These are phyloP conservation scores for Antigone vipio DNA, from an alignment of 2,113 vertebrate species.

Conservation along the genomic window DNA sequence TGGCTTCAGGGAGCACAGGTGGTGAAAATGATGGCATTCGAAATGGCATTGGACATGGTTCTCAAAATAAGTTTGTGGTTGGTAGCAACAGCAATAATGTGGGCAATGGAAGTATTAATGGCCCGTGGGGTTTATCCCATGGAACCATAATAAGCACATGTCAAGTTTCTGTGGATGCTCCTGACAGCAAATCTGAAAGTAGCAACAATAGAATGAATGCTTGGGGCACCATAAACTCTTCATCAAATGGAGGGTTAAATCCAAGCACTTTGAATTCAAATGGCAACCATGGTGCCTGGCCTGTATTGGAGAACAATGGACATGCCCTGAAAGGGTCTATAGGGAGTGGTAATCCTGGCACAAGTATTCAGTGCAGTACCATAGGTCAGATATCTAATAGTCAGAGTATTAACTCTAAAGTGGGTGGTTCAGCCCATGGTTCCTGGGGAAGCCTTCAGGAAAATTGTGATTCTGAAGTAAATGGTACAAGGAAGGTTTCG, in stretches of 20 bases:
- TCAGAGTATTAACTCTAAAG: slow-evolving; percentile 88
- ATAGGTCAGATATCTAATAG: slow-evolving; percentile 81
- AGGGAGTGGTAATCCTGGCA: slow-evolving; percentile 79
- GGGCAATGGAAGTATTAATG: slow-evolving; percentile 83
- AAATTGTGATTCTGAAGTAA: slow-evolving; percentile 84
- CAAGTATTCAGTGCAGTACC: slow-evolving; percentile 83
- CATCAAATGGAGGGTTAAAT: slow-evolving; percentile 90
- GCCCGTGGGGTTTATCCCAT: slow-evolving; percentile 81
- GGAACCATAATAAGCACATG: slow-evolving; percentile 86
- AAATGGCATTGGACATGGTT: slow-evolving; percentile 83
- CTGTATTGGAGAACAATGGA: slow-evolving; percentile 84
- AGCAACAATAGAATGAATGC: slow-evolving; percentile 82
- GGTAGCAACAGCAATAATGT: slow-evolving; percentile 91
- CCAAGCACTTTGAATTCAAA: slow-evolving; percentile 95
- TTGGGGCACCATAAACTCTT: slow-evolving; percentile 86
- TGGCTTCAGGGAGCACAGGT: slow-evolving; percentile 81
- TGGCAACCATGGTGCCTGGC: slow-evolving; percentile 96
- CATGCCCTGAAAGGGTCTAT: slow-evolving; percentile 87
- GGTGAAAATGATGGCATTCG: slow-evolving; percentile 82
- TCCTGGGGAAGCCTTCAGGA: slow-evolving; percentile 88
- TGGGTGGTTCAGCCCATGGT: slow-evolving; percentile 81
- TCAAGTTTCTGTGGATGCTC: slow-evolving; percentile 81
- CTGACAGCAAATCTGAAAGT: slow-evolving; percentile 81
- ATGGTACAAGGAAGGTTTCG: slow-evolving; percentile 95
- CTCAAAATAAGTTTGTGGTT: slow-evolving; percentile 82